These are phyloP conservation scores for Belgica antarctica DNA, from an alignment of 2,888 invertebrate genomes.

Conservation along the genomic window DNA sequence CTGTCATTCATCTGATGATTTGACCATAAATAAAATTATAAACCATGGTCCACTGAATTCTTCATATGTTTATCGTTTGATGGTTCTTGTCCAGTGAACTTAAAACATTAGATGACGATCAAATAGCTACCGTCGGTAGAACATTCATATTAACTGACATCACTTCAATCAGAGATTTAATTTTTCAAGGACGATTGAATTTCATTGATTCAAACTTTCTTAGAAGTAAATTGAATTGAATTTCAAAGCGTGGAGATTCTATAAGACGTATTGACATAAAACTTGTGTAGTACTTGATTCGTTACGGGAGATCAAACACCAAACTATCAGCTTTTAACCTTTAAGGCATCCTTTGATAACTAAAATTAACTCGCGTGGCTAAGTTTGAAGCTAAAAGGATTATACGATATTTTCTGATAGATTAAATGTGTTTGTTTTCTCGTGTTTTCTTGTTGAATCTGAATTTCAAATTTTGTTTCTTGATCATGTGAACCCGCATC, in stretches of 20 bases:
- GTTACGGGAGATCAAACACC: background rate
- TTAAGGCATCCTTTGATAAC: background rate
- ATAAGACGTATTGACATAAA: slow-evolving; percentile 15
- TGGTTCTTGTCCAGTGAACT: slow-evolving; percentile 2
- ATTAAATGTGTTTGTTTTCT: slow-evolving; percentile 39
- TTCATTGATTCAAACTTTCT: slow-evolving; percentile 20
- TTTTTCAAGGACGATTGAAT: slow-evolving; percentile 24
- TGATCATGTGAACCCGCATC: background rate
- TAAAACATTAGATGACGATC: background rate
- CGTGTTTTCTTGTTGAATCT: slow-evolving; percentile 23
- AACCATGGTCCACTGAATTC: background rate
- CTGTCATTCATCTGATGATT: too few species aligned
- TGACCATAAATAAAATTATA: slow-evolving; percentile 3
- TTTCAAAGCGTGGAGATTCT: background rate
- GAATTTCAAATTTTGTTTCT: slow-evolving; percentile 15
- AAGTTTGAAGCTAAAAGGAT: slow-evolving; percentile 1
- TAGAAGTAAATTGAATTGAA: background rate
- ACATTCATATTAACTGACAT: background rate
- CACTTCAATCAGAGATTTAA: background rate
- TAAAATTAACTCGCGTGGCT: slow-evolving; percentile 23
- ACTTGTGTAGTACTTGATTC: slow-evolving; percentile 18
- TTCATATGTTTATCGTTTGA: background rate
- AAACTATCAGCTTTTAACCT: slow-evolving; percentile 17
- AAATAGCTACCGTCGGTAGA: background rate
- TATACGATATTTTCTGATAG: background rate